Evolutionary conservation across 2,888 invertebrate genomes (phyloP), one percentile per base, ranked within the genome.

Genomic region (Apotomis turbidana): DNA sequence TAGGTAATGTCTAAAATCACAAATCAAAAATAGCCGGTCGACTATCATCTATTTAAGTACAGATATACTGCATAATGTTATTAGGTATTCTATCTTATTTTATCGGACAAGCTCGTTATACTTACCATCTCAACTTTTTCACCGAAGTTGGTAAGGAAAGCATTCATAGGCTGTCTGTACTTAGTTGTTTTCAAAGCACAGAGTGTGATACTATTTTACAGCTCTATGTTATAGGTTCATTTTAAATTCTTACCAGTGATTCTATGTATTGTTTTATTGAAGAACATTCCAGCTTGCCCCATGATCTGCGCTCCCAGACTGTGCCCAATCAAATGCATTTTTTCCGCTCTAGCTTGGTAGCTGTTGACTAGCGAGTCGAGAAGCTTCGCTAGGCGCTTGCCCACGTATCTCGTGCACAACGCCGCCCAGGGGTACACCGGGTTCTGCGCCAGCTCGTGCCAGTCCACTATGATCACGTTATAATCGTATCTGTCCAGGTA

Each of bases 261-360:
- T 79, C 96, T 92, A 54, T 87, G 83, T 36, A 95, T 85, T 80
- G 86, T 89, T 78, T 84, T 76, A 1, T 81, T 77, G 41, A 85
- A 76, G 89, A 93, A 89, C 90, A 93, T 76, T 81, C 94, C 95
- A 3, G 95, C 93, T 78, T 94, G 94, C 4, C 95, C 95, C 93
- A 94, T 94, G 5, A 94, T 93, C 59, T 95, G 95, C 0, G 95
- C 94, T 38, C 95, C 95, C 71, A 95, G 85, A 78, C 95, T 95
- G 76, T 95, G 95, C 0, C 94, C 94, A 60, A 94, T 87, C 64
- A 94, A 80, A 80, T 94, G 92, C 60, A 91, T 80, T 55, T 78
- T 78, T 9, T 79, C 80, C 8, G 83, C 83, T 46, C 78, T 68
- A 0, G 86, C 46, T 9, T 79, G 62, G 72, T 85, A 88, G 0